phyloP scores from a whole-genome alignment of 2,797 vertebrate species.

The Prionace glauca region DNA sequence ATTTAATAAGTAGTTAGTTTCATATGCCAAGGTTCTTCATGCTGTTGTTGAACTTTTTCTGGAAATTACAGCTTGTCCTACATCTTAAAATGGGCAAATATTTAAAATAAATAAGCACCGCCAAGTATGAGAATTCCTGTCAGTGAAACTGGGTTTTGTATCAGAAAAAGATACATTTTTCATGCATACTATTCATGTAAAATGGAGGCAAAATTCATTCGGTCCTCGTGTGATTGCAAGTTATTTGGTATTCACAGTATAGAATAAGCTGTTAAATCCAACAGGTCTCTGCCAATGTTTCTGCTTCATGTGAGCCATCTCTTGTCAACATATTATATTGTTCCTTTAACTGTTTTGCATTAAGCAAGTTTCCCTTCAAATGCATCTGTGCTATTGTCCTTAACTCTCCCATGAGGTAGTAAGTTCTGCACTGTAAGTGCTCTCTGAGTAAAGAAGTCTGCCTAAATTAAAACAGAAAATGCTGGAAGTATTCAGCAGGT shows the following conservation, averaged over 20 bases:
- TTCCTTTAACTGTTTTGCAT: neutral
- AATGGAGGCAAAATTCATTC: neutral
- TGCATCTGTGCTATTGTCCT: neutral
- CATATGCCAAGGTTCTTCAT: neutral
- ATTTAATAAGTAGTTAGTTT: neutral
- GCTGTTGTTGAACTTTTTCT: neutral
- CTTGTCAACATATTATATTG: neutral
- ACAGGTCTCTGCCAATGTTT: neutral
- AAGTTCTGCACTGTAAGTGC: neutral
- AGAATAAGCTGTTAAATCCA: neutral
- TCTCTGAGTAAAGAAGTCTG: neutral
- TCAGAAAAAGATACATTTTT: neutral
- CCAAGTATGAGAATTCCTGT: neutral
- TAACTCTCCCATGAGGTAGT: too few relatives aligned
- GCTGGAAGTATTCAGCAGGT: too few relatives aligned
- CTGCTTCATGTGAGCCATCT: neutral
- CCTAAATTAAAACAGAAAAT: too few relatives aligned
- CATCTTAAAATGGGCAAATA: neutral
- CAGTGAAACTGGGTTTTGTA: neutral
- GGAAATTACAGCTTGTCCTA: neutral
- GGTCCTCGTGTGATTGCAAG: neutral
- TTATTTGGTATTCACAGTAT: neutral
- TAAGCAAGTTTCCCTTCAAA: neutral
- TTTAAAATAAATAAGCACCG: neutral
- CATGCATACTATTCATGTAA: neutral